Percentiles rank a stretch among this genome's conserved stretches.
Conservation (phyloP, 2,797 vertebrate genomes). For the Ptychadena robeensis region DNA sequence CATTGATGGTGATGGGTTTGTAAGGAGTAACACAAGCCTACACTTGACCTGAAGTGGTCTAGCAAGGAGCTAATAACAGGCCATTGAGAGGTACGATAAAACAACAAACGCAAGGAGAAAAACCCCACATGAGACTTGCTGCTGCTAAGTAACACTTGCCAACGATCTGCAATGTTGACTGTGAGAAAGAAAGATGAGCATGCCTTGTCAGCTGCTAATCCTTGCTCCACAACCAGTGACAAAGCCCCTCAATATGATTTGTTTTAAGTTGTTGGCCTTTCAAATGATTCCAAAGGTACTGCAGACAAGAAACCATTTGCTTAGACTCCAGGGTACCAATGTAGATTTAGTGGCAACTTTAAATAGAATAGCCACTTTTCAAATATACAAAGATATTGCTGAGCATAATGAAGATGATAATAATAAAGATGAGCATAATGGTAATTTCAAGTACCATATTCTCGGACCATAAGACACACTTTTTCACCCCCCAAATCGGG, state of each 20-base stretch:
- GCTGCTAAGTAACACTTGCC: slow-evolving; percentile 75
- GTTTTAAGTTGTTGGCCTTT: slow-evolving; percentile 46
- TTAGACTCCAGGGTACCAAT: too few relatives aligned
- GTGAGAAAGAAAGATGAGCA: slow-evolving; percentile 70
- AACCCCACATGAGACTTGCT: slow-evolving; percentile 54
- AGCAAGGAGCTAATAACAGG: slow-evolving; percentile 68
- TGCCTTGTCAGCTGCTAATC: slow-evolving; percentile 69
- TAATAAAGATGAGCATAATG: too few relatives aligned
- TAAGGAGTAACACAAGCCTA: slow-evolving; percentile 75
- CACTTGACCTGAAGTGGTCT: slow-evolving; percentile 73
- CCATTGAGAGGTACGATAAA: slow-evolving; percentile 68
- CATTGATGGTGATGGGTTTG: slow-evolving; percentile 70
- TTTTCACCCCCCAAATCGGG: too few relatives aligned
- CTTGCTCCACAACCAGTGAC: slow-evolving; percentile 67
- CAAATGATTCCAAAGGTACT: slow-evolving; percentile 35
- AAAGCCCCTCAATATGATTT: slow-evolving; percentile 66
- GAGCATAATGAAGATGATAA: too few relatives aligned
- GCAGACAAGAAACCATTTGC: background rate
- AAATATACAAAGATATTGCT: too few relatives aligned
- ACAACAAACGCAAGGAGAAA: slow-evolving; percentile 64
- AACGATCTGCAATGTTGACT: slow-evolving; percentile 66
- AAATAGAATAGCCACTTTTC: too few relatives aligned
- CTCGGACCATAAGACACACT: too few relatives aligned
- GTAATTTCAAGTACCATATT: too few relatives aligned
- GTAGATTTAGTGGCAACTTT: too few relatives aligned